Percentiles rank a stretch among this genome's conserved stretches.
Evolutionary conservation across 2,888 invertebrate species (phyloP).

Genomic region (Habroteleia sp.): DNA sequence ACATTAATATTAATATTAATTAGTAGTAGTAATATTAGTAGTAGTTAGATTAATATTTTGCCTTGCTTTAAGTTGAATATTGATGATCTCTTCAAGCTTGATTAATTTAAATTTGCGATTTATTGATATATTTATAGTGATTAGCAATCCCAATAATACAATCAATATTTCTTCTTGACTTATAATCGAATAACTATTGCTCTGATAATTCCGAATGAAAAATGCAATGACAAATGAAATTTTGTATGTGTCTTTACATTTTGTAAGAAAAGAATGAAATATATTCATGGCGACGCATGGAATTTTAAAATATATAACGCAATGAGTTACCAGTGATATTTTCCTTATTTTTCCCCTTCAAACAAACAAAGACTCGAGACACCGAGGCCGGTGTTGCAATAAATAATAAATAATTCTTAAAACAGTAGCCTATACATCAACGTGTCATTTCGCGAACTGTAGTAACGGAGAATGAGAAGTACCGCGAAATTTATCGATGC

Average conservation of each 20-base stretch:
- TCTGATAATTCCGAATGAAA: not conserved
- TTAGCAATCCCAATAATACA: too few relatives aligned
- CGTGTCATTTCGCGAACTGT: constrained; percentile 78
- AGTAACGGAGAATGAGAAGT: constrained; percentile 72
- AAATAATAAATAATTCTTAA: constrained; percentile 81
- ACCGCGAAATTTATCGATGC: constrained; percentile 80
- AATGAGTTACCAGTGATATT: constrained; percentile 53
- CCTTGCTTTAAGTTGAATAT: too few relatives aligned
- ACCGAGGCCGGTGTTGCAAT: constrained; percentile 68
- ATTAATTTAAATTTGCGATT: too few relatives aligned
- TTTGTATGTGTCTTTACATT: constrained; percentile 1
- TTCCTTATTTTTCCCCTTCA: constrained; percentile 60
- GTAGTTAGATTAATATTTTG: too few relatives aligned
- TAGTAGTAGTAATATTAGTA: too few relatives aligned
- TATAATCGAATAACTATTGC: too few relatives aligned
- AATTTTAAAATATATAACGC: constrained; percentile 35
- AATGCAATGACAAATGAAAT: not conserved
- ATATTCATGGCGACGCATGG: constrained; percentile 40
- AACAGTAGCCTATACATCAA: constrained; percentile 80
- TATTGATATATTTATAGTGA: too few relatives aligned
- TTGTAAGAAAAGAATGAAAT: constrained; percentile 18
- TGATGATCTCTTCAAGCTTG: too few relatives aligned
- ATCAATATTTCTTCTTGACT: too few relatives aligned
- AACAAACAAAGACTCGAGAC: constrained; percentile 56
- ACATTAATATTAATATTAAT: too few relatives aligned